Conservation (phyloP, 2,113 vertebrate species). For the Entosphenus tridentatus region DNA sequence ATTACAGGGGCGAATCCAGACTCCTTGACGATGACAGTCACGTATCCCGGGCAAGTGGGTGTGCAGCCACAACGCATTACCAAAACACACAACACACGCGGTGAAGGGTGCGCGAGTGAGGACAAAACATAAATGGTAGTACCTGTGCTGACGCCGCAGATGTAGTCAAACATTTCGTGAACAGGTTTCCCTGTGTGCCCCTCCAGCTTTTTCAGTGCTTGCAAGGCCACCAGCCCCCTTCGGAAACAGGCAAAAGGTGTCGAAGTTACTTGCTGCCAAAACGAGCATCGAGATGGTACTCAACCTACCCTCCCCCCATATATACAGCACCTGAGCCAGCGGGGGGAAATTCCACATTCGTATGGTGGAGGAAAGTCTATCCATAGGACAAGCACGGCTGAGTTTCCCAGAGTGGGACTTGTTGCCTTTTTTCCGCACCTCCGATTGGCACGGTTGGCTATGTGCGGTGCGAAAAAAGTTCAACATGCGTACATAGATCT, state of each 20-base stretch:
- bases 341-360: neutral
- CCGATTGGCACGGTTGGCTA: too few relatives aligned
- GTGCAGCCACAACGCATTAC: too few relatives aligned
- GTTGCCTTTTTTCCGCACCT: too few relatives aligned
- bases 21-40: too few relatives aligned
- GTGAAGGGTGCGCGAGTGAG: too few relatives aligned
- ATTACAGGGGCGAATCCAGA: too few relatives aligned
- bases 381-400: neutral
- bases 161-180: slow-evolving; percentile 84
- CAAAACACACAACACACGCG: too few relatives aligned
- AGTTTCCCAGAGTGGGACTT: too few relatives aligned
- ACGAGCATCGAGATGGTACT: neutral
- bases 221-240: slow-evolving; percentile 75
- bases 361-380: neutral
- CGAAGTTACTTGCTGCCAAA: neutral
- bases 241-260: slow-evolving; percentile 12
- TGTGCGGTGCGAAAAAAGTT: too few relatives aligned
- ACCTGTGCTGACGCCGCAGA: slow-evolving; percentile 98
- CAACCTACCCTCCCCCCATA: neutral
- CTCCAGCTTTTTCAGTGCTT: slow-evolving; percentile 61
- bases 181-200: slow-evolving; percentile 62
- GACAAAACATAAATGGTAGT: slow-evolving; percentile 8
- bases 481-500: too few relatives aligned
- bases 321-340: neutral
- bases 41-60: too few relatives aligned